phyloP scores from a whole-genome alignment of 92 coral and sea anemone genomes.

The Epizoanthus fatuus region DNA sequence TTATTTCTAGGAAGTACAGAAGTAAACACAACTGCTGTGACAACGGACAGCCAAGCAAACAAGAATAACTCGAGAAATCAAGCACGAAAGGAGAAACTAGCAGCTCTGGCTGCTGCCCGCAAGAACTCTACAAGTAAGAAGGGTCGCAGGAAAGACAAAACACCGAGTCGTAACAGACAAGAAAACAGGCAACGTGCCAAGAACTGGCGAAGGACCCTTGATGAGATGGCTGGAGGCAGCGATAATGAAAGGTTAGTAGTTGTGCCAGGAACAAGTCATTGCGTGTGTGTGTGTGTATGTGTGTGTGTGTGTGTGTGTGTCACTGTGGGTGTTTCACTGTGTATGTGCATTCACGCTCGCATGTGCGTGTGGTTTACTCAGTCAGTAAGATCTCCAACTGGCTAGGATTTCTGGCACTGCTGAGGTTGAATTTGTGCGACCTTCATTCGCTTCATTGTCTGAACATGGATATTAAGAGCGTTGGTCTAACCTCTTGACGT shows the following conservation, averaged over 20 bases:
- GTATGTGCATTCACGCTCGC: too few species aligned
- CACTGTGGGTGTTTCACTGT: too few species aligned
- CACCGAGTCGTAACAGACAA: not conserved
- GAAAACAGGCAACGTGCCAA: conserved; percentile 38
- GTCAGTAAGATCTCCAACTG: too few species aligned
- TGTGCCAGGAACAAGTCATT: too few species aligned
- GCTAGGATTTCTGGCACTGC: too few species aligned
- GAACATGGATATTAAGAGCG: too few species aligned
- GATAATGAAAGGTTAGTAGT: conserved; percentile 1
- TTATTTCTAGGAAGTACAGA: not conserved
- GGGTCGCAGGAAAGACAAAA: conserved; percentile 59
- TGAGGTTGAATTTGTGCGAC: too few species aligned
- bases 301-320: too few species aligned
- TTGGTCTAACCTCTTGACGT: too few species aligned
- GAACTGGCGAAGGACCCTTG: conserved; percentile 44
- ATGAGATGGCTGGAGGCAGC: conserved; percentile 25
- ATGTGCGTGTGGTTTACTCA: too few species aligned
- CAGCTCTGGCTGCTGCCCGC: conserved; percentile 89
- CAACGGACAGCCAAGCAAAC: conserved; percentile 23
- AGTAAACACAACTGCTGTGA: conserved; percentile 5
- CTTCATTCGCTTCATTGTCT: too few species aligned
- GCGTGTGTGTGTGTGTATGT: too few species aligned
- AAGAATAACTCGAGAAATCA: conserved; percentile 47
- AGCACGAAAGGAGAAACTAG: conserved; percentile 82
- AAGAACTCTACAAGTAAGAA: conserved; percentile 77